Base-by-base conservation (phyloP, 2,888 invertebrate genomes). In the Herminia tarsipennalis region DNA sequence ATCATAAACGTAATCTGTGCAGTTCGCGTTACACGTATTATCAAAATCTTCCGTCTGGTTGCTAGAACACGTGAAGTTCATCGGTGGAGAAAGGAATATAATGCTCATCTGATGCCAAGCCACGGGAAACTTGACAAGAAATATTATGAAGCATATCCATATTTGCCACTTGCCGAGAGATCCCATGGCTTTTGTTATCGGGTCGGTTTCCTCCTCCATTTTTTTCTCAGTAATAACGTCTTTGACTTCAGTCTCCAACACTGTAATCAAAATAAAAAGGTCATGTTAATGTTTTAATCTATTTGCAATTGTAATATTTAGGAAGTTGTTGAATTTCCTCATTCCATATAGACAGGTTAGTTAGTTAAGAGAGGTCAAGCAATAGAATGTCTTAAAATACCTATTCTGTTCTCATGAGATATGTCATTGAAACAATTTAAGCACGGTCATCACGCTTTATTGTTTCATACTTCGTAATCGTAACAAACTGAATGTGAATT, bases 61-160 rank as follows among this genome's bases (percentile, higher is more conserved):
- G 21, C 62, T 56, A 0, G 74, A 64, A 68, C 95, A 95, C 12
- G 88, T 91, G 66, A 92, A 93, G 10, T 92, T 83, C 39, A 93
- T 92, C 0, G 94, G 94, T 0, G 96, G 95, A 3, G 95, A 95
- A 52, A 96, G 92, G 71, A 96, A 96, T 46, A 96, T 94, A 51
- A 96, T 95, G 53, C 94, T 95, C 76, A 96, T 92, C 69, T 96
- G 95, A 73, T 96, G 95, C 95, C 96, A 96, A 0, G 95, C 96
- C 0, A 95, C 94, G 0, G 96, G 95, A 70, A 96, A 95, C 81
- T 96, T 96, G 39, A 94, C 93, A 5, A 95, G 85, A 55, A 95
- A 94, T 24, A 95, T 93, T 0, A 94, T 92, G 33, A 93, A 82
- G 59, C 95, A 95, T 36, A 96, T 92, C 88, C 94, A 92, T 53